Evolutionary conservation across 2,797 vertebrate genomes (phyloP).

Genomic region (Sternotherus odoratus): DNA sequence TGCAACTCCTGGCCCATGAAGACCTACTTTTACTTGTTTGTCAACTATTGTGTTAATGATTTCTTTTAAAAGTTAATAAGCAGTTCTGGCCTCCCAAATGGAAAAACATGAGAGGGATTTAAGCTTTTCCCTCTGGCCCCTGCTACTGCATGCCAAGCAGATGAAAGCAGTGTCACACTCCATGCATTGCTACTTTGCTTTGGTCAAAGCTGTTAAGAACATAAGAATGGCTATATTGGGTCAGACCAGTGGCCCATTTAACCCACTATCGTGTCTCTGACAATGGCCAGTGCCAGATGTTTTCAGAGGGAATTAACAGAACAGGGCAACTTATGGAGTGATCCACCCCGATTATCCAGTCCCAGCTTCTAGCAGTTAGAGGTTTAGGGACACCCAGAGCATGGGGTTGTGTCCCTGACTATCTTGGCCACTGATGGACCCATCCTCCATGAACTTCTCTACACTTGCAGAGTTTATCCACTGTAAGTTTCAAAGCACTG

Average conservation of each 20-base stretch:
- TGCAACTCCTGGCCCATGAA: not conserved
- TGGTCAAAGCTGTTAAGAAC: not conserved
- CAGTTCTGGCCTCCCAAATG: not conserved
- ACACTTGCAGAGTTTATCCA: too few relatives aligned
- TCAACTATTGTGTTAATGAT: not conserved
- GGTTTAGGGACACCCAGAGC: not conserved
- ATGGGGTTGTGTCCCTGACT: not conserved
- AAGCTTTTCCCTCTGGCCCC: not conserved
- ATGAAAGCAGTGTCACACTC: conserved; percentile 34
- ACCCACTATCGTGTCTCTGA: not conserved
- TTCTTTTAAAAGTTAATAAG: conserved; percentile 21
- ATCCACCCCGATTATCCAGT: not conserved
- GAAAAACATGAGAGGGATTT: not conserved
- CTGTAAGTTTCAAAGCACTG: too few relatives aligned
- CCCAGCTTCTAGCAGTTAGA: not conserved
- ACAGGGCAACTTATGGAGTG: not conserved
- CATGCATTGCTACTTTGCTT: not conserved
- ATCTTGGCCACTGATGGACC: not conserved
- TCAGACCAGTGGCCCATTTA: not conserved
- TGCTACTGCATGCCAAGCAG: conserved; percentile 33
- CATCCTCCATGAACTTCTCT: not conserved
- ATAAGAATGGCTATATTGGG: not conserved
- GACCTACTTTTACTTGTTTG: conserved; percentile 1
- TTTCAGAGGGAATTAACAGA: not conserved
- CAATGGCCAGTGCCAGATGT: not conserved